Base-by-base conservation (phyloP, 1,140 invertebrate genomes). In the Piezodorus guildinii region DNA sequence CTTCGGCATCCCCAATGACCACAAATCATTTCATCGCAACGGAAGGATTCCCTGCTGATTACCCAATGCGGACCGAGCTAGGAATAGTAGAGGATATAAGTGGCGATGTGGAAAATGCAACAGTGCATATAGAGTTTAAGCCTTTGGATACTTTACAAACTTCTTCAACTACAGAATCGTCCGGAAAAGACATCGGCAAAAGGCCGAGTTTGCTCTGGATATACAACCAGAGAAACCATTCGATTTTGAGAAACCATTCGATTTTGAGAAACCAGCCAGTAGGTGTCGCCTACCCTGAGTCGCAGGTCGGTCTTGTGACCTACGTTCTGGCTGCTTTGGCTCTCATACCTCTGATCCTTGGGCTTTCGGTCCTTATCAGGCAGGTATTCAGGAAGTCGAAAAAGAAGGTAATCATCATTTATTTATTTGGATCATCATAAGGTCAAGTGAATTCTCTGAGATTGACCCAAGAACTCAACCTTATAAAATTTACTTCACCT, bases 261-360 rank as follows among this genome's bases (percentile, higher is more conserved):
- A n/a, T 21, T 14, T 15, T 54, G 16, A 44, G 27, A n/a, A 60
- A 52, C 21, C 45, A 52, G 17, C 39, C 63, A 15, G 66, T 70
- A 5, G 68, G 65, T 17, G 67, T 69, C 12, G 66, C 64, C 3
- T 68, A 68, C 46, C 64, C 66, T 6, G 68, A 68, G 0, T 51
- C 62, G 16, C 19, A 39, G 12, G 23, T 78, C 78, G 76, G 68
- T 76, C 75, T 80, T 58, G 77, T 79, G 6, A 80, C 80, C 1
- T 79, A 83, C 65, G 75, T 83, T 10, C 70, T 83, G 66, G 79
- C 80, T 23, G 80, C 77, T 0, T 73, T 83, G 46, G 81, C 80
- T 17, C 77, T 83, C 60, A 69, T 83, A 15, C 81, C 82, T 0
- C 71, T 83, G 16, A 74, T 78, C 30, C 75, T 80, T 30, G 79